Evolutionary conservation across 2,888 invertebrate species (phyloP), one percentile per base, ranked within the genome.

Genomic region (Apotomis betuletana): DNA sequence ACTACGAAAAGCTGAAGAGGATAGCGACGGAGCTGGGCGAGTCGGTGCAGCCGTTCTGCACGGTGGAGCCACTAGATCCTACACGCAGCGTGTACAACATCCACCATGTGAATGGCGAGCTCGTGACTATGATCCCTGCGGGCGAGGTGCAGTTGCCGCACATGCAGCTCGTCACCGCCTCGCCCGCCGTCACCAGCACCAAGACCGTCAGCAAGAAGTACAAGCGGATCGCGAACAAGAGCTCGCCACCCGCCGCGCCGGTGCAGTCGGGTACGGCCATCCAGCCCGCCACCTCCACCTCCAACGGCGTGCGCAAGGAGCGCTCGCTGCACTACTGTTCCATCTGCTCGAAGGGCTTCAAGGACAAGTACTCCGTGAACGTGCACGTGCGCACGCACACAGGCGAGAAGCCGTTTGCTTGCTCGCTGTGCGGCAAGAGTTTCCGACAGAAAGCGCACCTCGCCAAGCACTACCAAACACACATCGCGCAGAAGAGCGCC

Each of bases 381-480:
- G 99, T 99, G 61, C 99, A 99, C 90, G 97, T 99, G 79, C 95
- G 99, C 80, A 99, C 99, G 41, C 99, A 99, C 87, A 99, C 99
- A 0, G 99, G 99, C 0, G 99, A 99, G 89, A 99, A 99, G 85
- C 99, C 99, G 0, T 99, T 99, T 89, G 95, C 97, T 51, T 99
- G 99, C 88, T 96, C 96, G 15, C 94, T 98, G 71, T 99, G 99
- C 87, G 98, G 98, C 76, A 98, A 98, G 88, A 97, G 97, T 83
- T 98, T 98, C 91, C 95, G 98, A 63, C 98, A 98, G 88, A 98
- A 98, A 85, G 98, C 98, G 0, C 98, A 98, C 83, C 94, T 98
- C 80, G 98, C 98, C 74, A 98, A 98, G 87, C 98, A 98, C 90
- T 97, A 98, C 86, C 98, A 98, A 93, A 98, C 98, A 75, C 98